phyloP scores from a whole-genome alignment of 2,113 vertebrate species.

The Otis tarda region DNA sequence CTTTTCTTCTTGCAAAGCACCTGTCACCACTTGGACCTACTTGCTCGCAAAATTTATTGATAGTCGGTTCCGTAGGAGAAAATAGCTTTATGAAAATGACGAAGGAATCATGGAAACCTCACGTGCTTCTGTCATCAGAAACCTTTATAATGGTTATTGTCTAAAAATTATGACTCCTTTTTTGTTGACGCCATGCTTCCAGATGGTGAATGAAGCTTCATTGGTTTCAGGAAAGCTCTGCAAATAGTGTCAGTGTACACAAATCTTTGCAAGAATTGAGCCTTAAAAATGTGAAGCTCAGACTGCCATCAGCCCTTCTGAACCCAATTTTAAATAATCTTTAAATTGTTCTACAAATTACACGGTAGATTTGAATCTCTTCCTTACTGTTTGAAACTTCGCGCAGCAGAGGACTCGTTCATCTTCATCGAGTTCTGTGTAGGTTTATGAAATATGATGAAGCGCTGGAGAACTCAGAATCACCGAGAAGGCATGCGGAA shows the following conservation, averaged over 20 bases:
- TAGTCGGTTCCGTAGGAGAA: neutral
- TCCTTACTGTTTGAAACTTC: neutral
- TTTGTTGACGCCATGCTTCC: neutral
- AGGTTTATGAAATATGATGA: neutral
- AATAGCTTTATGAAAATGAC: neutral
- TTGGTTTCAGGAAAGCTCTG: neutral
- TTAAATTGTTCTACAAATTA: neutral
- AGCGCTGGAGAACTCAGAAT: fast-evolving
- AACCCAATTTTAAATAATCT: neutral
- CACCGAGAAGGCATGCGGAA: fast-evolving
- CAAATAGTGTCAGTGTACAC: neutral
- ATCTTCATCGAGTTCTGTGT: neutral
- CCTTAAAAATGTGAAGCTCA: neutral
- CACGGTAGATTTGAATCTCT: neutral
- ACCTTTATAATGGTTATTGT: neutral
- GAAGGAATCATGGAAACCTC: neutral
- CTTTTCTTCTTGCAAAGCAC: neutral
- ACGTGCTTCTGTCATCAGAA: neutral
- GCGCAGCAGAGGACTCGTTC: neutral
- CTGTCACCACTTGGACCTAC: neutral
- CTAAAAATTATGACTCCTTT: neutral
- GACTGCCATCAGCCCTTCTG: neutral
- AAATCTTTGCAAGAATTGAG: neutral
- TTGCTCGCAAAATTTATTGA: neutral
- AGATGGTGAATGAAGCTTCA: neutral